Evolutionary conservation across 2,888 invertebrate genomes (phyloP), one percentile per base, ranked within the genome.

Genomic region (Xylota segnis): DNA sequence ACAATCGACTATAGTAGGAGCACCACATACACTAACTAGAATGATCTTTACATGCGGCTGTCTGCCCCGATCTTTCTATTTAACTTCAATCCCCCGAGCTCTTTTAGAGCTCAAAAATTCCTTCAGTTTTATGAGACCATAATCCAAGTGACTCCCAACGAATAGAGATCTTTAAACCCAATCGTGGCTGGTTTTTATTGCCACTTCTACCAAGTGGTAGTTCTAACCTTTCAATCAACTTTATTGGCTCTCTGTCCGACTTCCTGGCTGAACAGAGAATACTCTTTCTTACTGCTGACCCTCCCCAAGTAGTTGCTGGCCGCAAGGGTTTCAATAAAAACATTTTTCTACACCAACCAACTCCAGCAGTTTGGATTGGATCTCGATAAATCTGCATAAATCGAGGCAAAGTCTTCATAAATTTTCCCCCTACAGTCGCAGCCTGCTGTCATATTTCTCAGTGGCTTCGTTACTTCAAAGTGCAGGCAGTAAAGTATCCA

Each of bases 391-490:
- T 58, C 54, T 65, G 40, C 71, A 79, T 54, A 56, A 61, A 61
- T 81, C 68, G 47, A 68, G 47, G 47, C 54, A 68, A 76, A 63
- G 40, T 76, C 54, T 16, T 18, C 76, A 82, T 77, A 76, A 82
- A 65, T 82, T 70, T 56, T 70, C 63, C 16, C 16, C 45, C 9
- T 37, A 32, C 74, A 66, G 66, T 74, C 23, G 47, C 56, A n/a
- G n/a, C 63, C 58, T 76, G 65, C 58, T 76, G 65, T 71, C 70
- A 76, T 71, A 61, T 43, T 71, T 56, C 50, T 77, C 63, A 58
- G 63, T 76, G 16, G 56, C 50, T 58, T 45, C 29, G 63, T 61
- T 47, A 32, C 56, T 65, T 37, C 47, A 63, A 78, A 71, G 58
- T 23, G 1, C 29, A 58, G 32, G 52, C 61, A 61, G 29, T 43